phyloP scores from a whole-genome alignment of 2,797 vertebrate species.

The Loris lydekkerianus region DNA sequence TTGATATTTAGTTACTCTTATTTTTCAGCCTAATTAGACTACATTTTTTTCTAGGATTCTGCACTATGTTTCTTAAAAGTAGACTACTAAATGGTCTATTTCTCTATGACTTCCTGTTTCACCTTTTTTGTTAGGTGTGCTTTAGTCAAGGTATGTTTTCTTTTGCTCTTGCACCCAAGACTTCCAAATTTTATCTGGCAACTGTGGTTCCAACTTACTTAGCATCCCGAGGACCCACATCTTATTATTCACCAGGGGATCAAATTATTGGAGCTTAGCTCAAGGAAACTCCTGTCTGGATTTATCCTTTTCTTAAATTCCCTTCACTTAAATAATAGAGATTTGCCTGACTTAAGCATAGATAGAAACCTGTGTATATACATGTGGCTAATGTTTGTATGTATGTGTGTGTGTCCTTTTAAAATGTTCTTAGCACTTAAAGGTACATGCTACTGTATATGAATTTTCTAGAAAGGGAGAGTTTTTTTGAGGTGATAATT shows the following conservation, averaged over 20 bases:
- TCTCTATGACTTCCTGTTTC: constrained; percentile 15
- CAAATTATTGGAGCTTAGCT: constrained; percentile 43
- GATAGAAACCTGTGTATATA: neutral
- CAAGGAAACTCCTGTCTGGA: constrained; percentile 20
- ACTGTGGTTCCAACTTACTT: constrained; percentile 48
- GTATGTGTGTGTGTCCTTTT: neutral
- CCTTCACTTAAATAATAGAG: constrained; percentile 36
- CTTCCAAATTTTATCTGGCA: neutral
- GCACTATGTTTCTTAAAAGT: neutral
- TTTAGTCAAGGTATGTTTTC: neutral
- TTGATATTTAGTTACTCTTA: constrained; percentile 43
- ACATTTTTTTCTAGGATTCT: neutral
- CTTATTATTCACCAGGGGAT: constrained; percentile 1
- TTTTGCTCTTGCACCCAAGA: constrained; percentile 46
- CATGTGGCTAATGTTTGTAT: neutral
- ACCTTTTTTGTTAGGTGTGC: neutral
- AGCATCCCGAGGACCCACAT: neutral
- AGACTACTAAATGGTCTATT: constrained; percentile 26
- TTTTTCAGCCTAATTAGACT: constrained; percentile 47
- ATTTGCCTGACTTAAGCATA: constrained; percentile 53
- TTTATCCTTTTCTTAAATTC: constrained; percentile 44
- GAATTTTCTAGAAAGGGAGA: neutral
- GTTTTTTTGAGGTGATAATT: neutral
- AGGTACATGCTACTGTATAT: neutral
- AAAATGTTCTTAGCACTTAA: constrained; percentile 44